A percentile compares a stretch with the other conserved stretches of the same genome.
These are phyloP conservation scores for Drosophila mettleri DNA, from an alignment of 2,888 invertebrate species.

Conservation along the genomic window DNA sequence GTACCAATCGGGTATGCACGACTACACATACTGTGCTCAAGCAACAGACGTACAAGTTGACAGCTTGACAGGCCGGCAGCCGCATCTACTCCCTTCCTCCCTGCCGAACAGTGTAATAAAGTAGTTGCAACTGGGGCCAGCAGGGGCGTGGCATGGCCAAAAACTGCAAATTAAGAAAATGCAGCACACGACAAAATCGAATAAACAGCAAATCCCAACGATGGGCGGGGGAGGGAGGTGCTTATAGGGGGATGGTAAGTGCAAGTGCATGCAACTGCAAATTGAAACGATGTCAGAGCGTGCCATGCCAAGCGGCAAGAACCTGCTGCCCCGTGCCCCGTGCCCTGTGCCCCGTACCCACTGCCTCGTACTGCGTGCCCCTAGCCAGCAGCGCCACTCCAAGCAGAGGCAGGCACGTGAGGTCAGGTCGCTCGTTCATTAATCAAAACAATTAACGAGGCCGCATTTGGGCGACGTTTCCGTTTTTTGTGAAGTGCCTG, in stretches of 20 bases:
- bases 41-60: not conserved
- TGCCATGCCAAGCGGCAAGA: conserved; percentile 29
- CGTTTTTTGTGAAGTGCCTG: conserved; percentile 72
- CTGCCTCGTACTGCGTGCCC: too few relatives aligned
- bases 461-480: conserved; percentile 78
- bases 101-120: not conserved
- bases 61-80: not conserved
- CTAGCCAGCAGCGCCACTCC: not conserved
- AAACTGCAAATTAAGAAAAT: conserved; percentile 78
- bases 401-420: conserved; percentile 58
- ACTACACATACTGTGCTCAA: not conserved
- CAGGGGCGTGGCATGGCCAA: conserved; percentile 24
- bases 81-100: not conserved
- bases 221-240: conserved; percentile 3
- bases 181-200: conserved; percentile 81
- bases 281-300: conserved; percentile 64
- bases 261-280: conserved; percentile 75
- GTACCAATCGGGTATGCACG: not conserved
- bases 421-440: conserved; percentile 76
- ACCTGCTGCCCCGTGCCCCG: not conserved
- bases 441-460: conserved; percentile 81
- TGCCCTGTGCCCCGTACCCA: not conserved
- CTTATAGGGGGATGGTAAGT: conserved; percentile 1
- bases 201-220: conserved; percentile 67
- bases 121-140: not conserved